Evolutionary conservation across 35 echinoderm and acorn worm genomes (phyloP), one percentile per base, ranked within the genome.

Genomic region (Anneissia japonica): DNA sequence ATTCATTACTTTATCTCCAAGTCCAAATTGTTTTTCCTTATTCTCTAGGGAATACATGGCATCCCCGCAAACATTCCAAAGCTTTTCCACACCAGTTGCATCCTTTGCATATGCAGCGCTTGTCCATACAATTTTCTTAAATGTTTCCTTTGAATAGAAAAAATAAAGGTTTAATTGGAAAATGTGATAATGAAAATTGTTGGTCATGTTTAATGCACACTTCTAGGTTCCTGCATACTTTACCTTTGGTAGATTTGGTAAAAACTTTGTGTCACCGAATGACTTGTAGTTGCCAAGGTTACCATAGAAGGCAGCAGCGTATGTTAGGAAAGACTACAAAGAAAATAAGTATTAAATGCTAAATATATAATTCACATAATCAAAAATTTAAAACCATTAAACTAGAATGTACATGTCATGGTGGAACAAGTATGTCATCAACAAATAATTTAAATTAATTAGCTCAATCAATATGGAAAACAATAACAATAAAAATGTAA

Each of bases 241-340:
- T 91, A 99, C 96, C 96, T 99, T 89, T 77, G 91, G 74, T 35
- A 99, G 40, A 51, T 94, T 89, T 32, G 96, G 96, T 9, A 99
- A 39, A 86, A 99, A 99, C 92, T 99, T 99, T 32, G 96, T 99
- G 40, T 99, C 96, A 80, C 96, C 96, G 87, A 99, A 99, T 29
- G 96, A 99, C 83, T 99, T 99, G 92, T 99, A 99, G 87, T 99
- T 99, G 17, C 96, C 96, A 28, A 93, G 46, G 79, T 99, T 99
- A n/a, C 89, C 82, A 38, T 88, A 90, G 80, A 99, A 99, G 16
- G 96, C 87, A 37, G 96, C 92, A 86, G 92, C 89, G 81, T 89
- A 99, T 28, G 92, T 99, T 75, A 91, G 32, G 51, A 99, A 89
- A 46, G 96, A 64, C 96, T 99, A 29, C 73, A 40, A 93, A 86